Evolutionary conservation across 2,113 vertebrate species (phyloP).

Genomic region (Protobothrops mucrosquamatus): DNA sequence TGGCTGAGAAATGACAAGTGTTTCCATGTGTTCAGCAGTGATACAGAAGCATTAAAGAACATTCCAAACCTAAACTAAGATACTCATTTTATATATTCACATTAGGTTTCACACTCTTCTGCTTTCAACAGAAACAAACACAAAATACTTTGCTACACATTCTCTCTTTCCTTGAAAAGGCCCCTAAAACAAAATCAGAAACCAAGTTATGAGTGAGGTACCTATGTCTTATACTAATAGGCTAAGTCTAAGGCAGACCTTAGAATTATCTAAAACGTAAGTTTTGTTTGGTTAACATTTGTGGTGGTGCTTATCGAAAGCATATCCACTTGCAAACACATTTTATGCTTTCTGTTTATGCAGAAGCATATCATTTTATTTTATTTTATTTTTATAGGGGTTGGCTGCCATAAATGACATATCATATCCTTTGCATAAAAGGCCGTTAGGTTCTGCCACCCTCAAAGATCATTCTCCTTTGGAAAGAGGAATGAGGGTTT

Average conservation of each 20-base stretch:
- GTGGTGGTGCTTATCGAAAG: conserved; percentile 50
- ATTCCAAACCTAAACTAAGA: conserved; percentile 56
- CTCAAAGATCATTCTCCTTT: conserved; percentile 63
- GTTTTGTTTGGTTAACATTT: conserved; percentile 20
- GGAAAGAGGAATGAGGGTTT: conserved; percentile 30
- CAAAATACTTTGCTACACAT: conserved; percentile 30
- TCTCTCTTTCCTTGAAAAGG: neutral
- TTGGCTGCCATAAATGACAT: conserved; percentile 52
- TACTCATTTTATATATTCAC: conserved; percentile 59
- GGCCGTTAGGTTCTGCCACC: conserved; percentile 41
- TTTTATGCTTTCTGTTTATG: conserved; percentile 41
- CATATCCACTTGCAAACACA: conserved; percentile 46
- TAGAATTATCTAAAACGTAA: conserved; percentile 42
- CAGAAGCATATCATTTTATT: conserved; percentile 40
- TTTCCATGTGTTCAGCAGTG: conserved; percentile 61
- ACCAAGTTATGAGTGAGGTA: conserved; percentile 32
- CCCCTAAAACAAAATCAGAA: conserved; percentile 4
- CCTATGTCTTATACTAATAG: conserved; percentile 28
- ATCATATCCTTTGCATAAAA: conserved; percentile 53
- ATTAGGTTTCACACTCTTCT: conserved; percentile 47
- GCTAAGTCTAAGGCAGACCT: conserved; percentile 33
- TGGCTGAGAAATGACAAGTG: conserved; percentile 22
- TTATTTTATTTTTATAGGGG: conserved; percentile 51
- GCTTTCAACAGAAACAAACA: conserved; percentile 36
- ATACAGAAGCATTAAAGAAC: conserved; percentile 65